A percentile compares a stretch with the other conserved stretches of the same genome.
Conservation (phyloP, 2,113 vertebrate species). For the Meles meles region DNA sequence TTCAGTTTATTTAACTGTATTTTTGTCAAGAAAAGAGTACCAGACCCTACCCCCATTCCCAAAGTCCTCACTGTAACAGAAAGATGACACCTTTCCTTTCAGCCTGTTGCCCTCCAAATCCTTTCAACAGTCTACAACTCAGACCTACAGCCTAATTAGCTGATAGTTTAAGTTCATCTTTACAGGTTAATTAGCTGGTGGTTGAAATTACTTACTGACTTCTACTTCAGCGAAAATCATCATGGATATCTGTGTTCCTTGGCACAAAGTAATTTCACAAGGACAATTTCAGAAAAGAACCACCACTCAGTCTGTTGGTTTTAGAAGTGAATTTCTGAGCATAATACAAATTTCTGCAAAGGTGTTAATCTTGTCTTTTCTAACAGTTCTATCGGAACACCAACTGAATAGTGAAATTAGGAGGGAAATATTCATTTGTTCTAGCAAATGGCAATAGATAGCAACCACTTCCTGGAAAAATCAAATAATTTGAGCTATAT, state of each 20-base stretch:
- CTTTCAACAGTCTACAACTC: background rate
- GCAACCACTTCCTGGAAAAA: background rate
- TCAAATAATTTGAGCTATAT: background rate
- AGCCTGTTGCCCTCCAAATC: background rate
- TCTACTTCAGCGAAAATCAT: background rate
- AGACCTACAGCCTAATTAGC: background rate
- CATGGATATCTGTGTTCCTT: background rate
- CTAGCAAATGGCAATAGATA: background rate
- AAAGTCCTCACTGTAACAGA: background rate
- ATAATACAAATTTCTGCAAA: background rate
- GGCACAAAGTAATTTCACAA: background rate
- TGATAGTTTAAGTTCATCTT: background rate
- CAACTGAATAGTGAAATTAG: background rate
- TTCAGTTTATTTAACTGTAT: background rate
- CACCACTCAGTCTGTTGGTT: background rate
- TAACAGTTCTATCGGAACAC: background rate
- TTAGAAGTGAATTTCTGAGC: background rate
- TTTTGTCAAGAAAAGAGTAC: background rate
- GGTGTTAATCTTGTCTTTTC: background rate
- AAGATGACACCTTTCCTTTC: background rate
- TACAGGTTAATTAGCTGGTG: background rate
- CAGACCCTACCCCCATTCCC: background rate
- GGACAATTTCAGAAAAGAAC: background rate
- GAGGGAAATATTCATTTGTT: background rate
- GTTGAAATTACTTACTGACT: slow-evolving; percentile 18